Conservation (phyloP, 2,888 invertebrate species). For the Epicampocera succincta region DNA sequence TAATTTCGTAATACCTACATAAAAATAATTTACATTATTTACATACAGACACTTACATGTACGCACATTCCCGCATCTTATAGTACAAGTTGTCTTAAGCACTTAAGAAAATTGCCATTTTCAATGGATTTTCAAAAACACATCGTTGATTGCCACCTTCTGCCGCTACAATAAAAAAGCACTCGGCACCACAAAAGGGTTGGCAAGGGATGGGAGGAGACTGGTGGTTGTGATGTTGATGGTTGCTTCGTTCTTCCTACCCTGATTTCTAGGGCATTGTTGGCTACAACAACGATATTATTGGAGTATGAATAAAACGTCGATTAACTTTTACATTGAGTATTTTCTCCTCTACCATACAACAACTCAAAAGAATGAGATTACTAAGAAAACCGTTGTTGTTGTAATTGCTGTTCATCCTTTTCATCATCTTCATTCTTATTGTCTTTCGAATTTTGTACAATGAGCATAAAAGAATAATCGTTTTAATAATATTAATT, state of each 20-base stretch:
- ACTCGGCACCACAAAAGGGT: neutral
- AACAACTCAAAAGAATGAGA: conserved; percentile 29
- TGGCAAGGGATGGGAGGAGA: neutral
- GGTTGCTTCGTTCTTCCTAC: neutral
- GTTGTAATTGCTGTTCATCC: conserved; percentile 15
- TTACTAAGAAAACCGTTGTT: conserved; percentile 27
- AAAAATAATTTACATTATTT: conserved; percentile 63
- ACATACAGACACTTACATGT: conserved; percentile 27
- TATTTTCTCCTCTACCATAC: conserved; percentile 16
- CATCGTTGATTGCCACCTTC: conserved; percentile 35
- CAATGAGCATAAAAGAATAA: conserved; percentile 60
- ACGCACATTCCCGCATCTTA: neutral
- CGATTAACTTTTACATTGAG: conserved; percentile 33
- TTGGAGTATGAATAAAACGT: conserved; percentile 12
- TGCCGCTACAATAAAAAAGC: neutral
- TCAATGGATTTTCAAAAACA: conserved; percentile 37
- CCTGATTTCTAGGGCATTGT: neutral
- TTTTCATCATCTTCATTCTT: conserved; percentile 42
- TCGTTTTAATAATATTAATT: conserved; percentile 47
- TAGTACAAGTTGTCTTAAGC: conserved; percentile 45
- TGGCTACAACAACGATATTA: conserved; percentile 20
- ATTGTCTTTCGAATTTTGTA: conserved; percentile 66
- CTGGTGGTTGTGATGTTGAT: neutral
- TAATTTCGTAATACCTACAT: conserved; percentile 49
- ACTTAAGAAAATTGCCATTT: conserved; percentile 57